Base-by-base conservation (phyloP, 2,113 vertebrate genomes). In the Eretmochelys imbricata region DNA sequence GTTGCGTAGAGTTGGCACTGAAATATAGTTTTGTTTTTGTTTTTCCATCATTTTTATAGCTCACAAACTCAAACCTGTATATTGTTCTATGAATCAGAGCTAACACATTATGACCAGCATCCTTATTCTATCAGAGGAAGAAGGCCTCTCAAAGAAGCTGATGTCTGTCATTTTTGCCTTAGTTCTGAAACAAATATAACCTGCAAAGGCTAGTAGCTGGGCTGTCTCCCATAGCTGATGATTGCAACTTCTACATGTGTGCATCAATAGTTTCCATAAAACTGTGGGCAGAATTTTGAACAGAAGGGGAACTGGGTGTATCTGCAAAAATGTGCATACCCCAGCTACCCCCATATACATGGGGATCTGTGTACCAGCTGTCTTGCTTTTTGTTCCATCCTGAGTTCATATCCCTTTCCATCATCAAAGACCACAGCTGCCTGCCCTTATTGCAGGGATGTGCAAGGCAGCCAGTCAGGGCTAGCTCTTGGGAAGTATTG, bases 201-300 rank as follows among this genome's bases (percentile, higher is more conserved):
- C 94, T 97, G 91, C 80, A 95, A 97, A 95, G 95, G 79, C 94
- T 96, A 95, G 94, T 94, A 94, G 83, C 94, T 97, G 96, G 96
- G 96, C 96, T 97, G 94, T 95, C 90, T 97, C 94, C 95, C 95
- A 96, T 97, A 94, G 50, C 89, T 93, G 90, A 94, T 97, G 95
- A 96, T 95, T 96, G 91, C 91, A 35, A 6, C n/a, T 65, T 65
- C 29, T 65, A 17, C 62, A 65, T 57, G 24, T 25, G 22, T 53
- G 19, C 51, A 53, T 53, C 19, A 53, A 53, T 53, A 53, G 51
- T 25, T 10, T 57, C 10, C 55, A 57, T 57, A 17, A n/a, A 65
- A 31, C 29, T 35, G 16, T 65, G 62, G 62, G 16, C 29, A n/a
- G 13, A 17, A 8, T 65, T 65, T 65, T 65, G 62, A n/a, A 65